Conservation (phyloP, 1,140 invertebrate species). For the Penaeus chinensis region DNA sequence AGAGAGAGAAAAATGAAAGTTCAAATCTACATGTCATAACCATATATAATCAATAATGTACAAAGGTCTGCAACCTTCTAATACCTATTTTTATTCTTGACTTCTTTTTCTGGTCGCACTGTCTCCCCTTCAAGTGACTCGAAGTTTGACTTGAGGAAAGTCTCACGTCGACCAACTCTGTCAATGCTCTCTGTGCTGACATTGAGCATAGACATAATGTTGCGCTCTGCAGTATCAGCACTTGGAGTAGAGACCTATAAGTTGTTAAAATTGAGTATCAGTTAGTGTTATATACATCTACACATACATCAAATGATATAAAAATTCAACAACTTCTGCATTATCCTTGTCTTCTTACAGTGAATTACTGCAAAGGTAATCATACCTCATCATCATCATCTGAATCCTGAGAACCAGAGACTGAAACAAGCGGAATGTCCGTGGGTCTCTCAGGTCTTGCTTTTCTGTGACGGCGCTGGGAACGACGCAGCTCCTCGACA, state of each 20-base stretch:
- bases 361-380: neutral
- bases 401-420: slow-evolving; percentile 80
- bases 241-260: slow-evolving; percentile 73
- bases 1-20: too few relatives aligned
- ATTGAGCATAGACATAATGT: slow-evolving; percentile 68
- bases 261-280: neutral
- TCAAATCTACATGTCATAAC: too few relatives aligned
- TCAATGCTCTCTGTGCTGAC: slow-evolving; percentile 82
- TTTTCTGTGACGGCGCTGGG: slow-evolving; percentile 77
- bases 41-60: neutral
- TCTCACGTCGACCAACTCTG: slow-evolving; percentile 77
- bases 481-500: slow-evolving; percentile 83
- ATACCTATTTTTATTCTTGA: slow-evolving; percentile 62
- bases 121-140: slow-evolving; percentile 62
- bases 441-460: slow-evolving; percentile 58
- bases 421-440: slow-evolving; percentile 68
- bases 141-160: slow-evolving; percentile 79
- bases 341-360: too few relatives aligned
- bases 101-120: slow-evolving; percentile 42
- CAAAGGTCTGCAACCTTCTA: neutral
- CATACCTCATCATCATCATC: slow-evolving; percentile 81
- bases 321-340: neutral
- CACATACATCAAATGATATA: neutral
- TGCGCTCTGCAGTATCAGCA: slow-evolving; percentile 78
- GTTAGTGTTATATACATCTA: too few relatives aligned